These are phyloP conservation scores for Marasmarcha lunaedactyla DNA, from an alignment of 2,888 invertebrate genomes.

Conservation along the genomic window DNA sequence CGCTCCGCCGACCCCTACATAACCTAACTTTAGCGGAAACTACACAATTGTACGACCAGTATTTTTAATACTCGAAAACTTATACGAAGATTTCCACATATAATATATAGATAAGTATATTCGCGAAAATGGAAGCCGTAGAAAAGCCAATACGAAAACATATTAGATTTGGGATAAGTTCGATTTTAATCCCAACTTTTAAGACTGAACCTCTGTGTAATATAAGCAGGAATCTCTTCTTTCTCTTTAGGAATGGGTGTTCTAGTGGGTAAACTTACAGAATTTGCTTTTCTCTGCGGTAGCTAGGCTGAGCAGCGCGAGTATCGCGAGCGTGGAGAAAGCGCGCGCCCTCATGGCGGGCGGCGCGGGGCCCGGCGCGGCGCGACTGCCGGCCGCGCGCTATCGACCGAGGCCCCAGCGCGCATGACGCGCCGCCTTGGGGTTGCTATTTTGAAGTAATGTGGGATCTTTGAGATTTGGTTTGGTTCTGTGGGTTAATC, in stretches of 20 bases:
- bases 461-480: not conserved
- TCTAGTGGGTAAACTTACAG: conserved; percentile 63
- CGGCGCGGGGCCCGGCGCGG: conserved; percentile 31
- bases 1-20: conserved; percentile 14
- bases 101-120: too few relatives aligned
- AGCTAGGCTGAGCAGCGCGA: conserved; percentile 39
- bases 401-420: conserved; percentile 16
- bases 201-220: too few relatives aligned
- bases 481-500: too few relatives aligned
- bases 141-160: too few relatives aligned
- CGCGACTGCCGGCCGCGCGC: conserved; percentile 41
- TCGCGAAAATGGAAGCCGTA: too few relatives aligned
- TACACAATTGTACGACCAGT: too few relatives aligned
- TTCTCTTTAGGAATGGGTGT: too few relatives aligned
- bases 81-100: too few relatives aligned
- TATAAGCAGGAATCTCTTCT: too few relatives aligned
- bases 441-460: conserved; percentile 11
- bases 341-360: conserved; percentile 59
- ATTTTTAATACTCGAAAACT: too few relatives aligned
- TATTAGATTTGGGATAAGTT: too few relatives aligned
- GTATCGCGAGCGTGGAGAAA: conserved; percentile 38
- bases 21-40: conserved; percentile 4
- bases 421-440: conserved; percentile 14
- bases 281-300: conserved; percentile 66
- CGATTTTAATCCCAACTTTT: too few relatives aligned